Conservation (phyloP, 2,113 vertebrate species). For the Callaeas wilsoni region DNA sequence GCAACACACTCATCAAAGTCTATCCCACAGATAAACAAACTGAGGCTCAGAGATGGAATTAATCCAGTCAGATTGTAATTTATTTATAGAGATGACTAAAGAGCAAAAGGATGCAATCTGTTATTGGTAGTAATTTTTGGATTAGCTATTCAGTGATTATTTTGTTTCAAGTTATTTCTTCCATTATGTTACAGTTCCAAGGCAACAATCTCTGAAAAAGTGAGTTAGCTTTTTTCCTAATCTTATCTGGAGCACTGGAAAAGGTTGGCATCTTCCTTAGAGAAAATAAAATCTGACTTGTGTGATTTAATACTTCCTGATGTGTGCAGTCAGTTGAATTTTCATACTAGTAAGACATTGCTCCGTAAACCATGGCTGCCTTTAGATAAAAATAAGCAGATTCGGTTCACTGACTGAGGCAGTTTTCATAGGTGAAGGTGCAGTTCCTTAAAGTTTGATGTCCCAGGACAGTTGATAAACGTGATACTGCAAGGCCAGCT, state of each 20-base stretch:
- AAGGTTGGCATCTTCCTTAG: background rate
- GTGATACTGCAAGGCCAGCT: background rate
- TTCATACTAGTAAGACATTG: background rate
- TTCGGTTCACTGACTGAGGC: background rate
- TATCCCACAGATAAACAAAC: background rate
- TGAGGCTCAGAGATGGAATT: background rate
- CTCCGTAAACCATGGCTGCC: background rate
- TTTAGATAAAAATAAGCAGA: background rate
- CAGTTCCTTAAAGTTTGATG: background rate
- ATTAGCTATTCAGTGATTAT: background rate
- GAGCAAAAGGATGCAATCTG: background rate
- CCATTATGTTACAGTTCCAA: background rate
- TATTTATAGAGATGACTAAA: background rate
- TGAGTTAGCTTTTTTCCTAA: background rate
- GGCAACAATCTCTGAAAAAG: background rate
- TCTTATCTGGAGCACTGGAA: background rate
- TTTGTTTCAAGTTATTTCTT: background rate
- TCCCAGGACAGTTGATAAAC: background rate
- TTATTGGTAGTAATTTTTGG: background rate
- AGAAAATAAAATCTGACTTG: background rate
- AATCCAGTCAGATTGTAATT: background rate
- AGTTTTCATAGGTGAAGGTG: background rate
- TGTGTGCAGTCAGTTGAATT: background rate
- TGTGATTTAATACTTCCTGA: background rate
- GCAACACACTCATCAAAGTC: background rate